These are phyloP conservation scores for Nebria salina DNA, from an alignment of 2,888 invertebrate genomes.

Conservation along the genomic window DNA sequence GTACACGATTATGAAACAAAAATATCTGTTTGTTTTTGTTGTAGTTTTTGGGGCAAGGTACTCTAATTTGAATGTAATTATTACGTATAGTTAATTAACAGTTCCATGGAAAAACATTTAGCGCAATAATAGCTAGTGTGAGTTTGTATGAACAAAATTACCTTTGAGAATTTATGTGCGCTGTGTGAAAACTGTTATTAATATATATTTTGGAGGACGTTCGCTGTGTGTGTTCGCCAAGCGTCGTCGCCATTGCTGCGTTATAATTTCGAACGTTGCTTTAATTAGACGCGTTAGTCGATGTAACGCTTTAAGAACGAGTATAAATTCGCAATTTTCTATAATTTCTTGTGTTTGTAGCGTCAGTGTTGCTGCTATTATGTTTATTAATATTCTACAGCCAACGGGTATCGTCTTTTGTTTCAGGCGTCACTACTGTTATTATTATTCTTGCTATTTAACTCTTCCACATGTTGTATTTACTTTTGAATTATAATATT, in stretches of 20 bases:
- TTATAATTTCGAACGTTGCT: conserved; percentile 24
- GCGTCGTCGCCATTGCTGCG: neutral
- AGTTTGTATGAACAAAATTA: neutral
- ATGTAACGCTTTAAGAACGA: conserved; percentile 8
- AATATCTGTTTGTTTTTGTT: neutral
- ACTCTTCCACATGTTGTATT: neutral
- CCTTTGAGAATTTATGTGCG: conserved; percentile 1
- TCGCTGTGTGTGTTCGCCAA: neutral
- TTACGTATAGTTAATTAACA: neutral
- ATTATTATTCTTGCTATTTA: neutral
- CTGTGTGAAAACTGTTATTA: neutral
- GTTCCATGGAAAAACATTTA: neutral
- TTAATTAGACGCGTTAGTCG: conserved; percentile 37
- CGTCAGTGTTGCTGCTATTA: neutral
- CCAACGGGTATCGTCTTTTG: neutral
- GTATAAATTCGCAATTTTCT: conserved; percentile 31
- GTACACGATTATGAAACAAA: no score
- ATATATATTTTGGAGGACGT: conserved; percentile 1
- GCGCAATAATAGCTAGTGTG: neutral
- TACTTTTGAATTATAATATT: no score
- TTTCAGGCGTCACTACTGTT: neutral
- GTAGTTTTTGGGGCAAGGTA: no score
- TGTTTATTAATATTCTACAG: neutral
- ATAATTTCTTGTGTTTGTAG: conserved; percentile 22
- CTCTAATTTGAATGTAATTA: neutral